A percentile compares a stretch with the other conserved stretches of the same genome.
Conservation (phyloP, 1,140 invertebrate genomes). For the Drosophila melanica region DNA sequence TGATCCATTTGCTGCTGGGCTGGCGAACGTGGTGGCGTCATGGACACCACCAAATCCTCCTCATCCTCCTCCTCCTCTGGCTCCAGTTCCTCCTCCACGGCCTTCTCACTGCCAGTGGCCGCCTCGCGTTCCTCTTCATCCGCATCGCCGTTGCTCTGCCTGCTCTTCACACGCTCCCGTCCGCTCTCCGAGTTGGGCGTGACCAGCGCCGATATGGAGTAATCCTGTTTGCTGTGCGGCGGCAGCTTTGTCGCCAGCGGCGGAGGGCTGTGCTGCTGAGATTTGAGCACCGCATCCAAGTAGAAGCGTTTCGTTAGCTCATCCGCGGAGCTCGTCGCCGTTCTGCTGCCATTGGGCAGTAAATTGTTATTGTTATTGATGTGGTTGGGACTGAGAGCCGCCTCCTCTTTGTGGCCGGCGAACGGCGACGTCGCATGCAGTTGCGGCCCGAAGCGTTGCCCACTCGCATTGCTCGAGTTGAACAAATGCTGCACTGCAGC, state of each 20-base stretch:
- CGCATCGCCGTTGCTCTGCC: slow-evolving; percentile 71
- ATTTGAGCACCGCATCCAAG: slow-evolving; percentile 89
- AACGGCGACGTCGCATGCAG: slow-evolving; percentile 47
- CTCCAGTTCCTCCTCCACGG: slow-evolving; percentile 33
- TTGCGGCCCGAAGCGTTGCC: slow-evolving; percentile 60
- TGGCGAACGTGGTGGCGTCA: slow-evolving; percentile 82
- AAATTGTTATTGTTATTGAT: slow-evolving; percentile 57
- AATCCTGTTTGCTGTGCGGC: slow-evolving; percentile 68
- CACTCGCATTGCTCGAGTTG: slow-evolving; percentile 63
- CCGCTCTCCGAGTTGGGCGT: slow-evolving; percentile 82
- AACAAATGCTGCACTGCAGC: slow-evolving; percentile 78
- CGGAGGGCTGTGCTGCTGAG: slow-evolving; percentile 84
- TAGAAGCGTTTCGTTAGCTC: slow-evolving; percentile 88
- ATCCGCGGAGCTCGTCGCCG: slow-evolving; percentile 80
- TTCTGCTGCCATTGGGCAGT: slow-evolving; percentile 71
- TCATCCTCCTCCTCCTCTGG: slow-evolving; percentile 44
- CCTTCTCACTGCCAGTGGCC: slow-evolving; percentile 27
- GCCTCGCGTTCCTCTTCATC: slow-evolving; percentile 42
- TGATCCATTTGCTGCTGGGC: slow-evolving; percentile 22
- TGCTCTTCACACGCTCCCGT: slow-evolving; percentile 64
- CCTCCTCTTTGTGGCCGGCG: slow-evolving; percentile 46
- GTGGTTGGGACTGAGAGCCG: slow-evolving; percentile 47
- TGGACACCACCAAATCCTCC: slow-evolving; percentile 81
- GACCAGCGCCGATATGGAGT: slow-evolving; percentile 76
- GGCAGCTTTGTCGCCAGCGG: slow-evolving; percentile 66